These are phyloP conservation scores for Cettia cetti DNA, from an alignment of 2,113 vertebrate genomes.

Conservation along the genomic window DNA sequence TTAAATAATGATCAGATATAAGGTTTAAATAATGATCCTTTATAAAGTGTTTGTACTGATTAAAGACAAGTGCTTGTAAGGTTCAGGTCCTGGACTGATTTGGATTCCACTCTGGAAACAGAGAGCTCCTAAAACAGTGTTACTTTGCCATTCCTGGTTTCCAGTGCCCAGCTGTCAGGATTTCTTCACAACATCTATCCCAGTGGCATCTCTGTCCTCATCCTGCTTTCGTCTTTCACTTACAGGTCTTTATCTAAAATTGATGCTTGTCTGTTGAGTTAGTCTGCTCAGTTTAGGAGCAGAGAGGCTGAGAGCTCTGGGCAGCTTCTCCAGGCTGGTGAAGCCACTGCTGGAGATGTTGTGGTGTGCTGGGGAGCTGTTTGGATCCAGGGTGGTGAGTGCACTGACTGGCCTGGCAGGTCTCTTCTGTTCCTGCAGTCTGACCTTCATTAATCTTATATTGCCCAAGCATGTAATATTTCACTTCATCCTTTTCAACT, in stretches of 20 bases:
- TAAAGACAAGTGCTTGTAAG: background rate
- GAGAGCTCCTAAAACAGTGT: background rate
- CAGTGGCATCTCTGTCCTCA: fast-evolving
- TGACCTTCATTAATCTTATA: background rate
- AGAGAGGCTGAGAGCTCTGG: background rate
- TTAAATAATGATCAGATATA: background rate
- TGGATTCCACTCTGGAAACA: background rate
- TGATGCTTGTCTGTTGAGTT: background rate
- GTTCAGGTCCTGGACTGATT: background rate
- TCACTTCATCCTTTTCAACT: background rate
- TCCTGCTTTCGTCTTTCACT: background rate
- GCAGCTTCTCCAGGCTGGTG: background rate
- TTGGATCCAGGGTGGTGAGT: background rate
- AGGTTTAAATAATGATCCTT: background rate
- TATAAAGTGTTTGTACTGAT: background rate
- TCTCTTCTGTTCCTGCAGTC: background rate
- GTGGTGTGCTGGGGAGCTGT: background rate
- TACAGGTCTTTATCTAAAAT: background rate
- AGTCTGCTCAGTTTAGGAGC: background rate
- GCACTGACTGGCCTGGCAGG: background rate
- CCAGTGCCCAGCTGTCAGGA: background rate
- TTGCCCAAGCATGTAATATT: background rate
- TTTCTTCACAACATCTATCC: background rate
- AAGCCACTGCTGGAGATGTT: background rate
- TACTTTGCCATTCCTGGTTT: background rate